Percentiles rank a stretch among this genome's conserved stretches.
These are phyloP conservation scores for Borostomias antarcticus DNA, from an alignment of 2,797 vertebrate species.

Conservation along the genomic window DNA sequence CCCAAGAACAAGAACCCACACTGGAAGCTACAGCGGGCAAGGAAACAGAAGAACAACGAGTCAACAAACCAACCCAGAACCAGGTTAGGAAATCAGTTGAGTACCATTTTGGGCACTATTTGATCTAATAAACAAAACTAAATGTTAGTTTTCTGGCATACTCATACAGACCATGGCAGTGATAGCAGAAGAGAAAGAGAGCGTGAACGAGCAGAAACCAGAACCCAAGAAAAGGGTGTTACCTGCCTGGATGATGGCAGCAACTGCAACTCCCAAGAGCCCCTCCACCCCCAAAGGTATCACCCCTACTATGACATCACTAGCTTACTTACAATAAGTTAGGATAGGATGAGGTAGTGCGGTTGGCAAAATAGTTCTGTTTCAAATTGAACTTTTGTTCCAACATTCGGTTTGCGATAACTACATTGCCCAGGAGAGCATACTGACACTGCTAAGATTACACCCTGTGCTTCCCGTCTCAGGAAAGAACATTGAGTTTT, in stretches of 20 bases:
- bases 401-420: too few species aligned
- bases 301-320: neutral
- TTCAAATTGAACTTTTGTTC: too few species aligned
- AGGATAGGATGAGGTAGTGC: too few species aligned
- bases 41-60: neutral
- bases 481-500: too few species aligned
- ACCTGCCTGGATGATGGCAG: conserved; percentile 72
- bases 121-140: neutral
- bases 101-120: too few species aligned
- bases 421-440: too few species aligned
- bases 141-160: neutral
- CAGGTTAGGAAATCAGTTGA: conserved; percentile 10
- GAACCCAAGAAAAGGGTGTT: conserved; percentile 57
- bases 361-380: too few species aligned
- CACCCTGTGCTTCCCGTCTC: too few species aligned
- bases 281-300: conserved; percentile 44
- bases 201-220: neutral
- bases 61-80: neutral
- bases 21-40: neutral
- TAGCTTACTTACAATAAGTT: neutral
- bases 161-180: conserved; percentile 11
- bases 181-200: neutral
- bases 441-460: too few species aligned
- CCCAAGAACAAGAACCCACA: neutral
- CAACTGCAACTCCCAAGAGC: neutral